Base-by-base conservation (phyloP, 2,113 vertebrate species). In the Tauraco erythrolophus region DNA sequence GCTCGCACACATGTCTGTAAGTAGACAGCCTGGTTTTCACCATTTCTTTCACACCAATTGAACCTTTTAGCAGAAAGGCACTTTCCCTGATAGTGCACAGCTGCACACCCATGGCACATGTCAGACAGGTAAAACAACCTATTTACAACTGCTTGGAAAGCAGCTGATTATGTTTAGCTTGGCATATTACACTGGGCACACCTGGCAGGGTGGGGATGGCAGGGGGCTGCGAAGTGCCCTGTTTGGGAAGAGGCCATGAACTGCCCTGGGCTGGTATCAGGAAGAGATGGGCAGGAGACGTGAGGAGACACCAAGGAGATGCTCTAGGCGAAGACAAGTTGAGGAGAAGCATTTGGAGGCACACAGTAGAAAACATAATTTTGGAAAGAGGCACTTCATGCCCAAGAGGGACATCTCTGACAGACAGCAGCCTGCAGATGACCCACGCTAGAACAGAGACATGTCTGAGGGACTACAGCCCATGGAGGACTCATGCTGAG, bases 401-500 rank as follows among this genome's bases (percentile, higher is more conserved):
- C 5, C 9, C 11, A 46, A 78, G 25, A 58, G 13, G 41, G 30
- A 30, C 19, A n/a, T 2, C 16, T 7, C 4, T 0, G 1, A 43
- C 0, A 2, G n/a, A 43, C 9, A 41, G 41, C 0, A 0, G 13
- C 23, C 25, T 3, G 3, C 5, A 2, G 17, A 15, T 7, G 5
- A 54, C 10, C 43, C 37, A 5, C 10, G 25, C 37, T n/a, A 12
- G 25, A 64, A 53, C 4, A 61, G 5, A 53, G 60, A 79, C 33
- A 28, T 2, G 5, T 11, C n/a, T 14, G 19, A 48, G 45, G 43
- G 9, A 31, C n/a, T 45, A 51, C 19, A 70, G n/a, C 37, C 48
- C 9, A 8, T 15, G 27, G 16, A 45, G 25, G 39, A 30, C 25
- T 4, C 1, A 4, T 37, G 60, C 5, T 69, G 33, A 57, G 48